Conservation (phyloP, 2,888 invertebrate genomes). For the Drosophila fulvimacula region DNA sequence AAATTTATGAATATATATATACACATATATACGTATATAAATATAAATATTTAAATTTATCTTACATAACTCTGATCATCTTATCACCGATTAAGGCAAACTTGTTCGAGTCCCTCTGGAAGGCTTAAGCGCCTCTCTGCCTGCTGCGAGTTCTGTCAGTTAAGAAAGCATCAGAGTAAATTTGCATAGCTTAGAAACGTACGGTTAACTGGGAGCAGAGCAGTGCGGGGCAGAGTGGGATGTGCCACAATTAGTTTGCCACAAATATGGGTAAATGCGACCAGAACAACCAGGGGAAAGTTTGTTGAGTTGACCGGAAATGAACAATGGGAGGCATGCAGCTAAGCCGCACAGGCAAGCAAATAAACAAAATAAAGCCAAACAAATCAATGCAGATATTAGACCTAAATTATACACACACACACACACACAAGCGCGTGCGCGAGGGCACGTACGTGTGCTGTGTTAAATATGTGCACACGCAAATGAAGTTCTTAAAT, state of each 20-base stretch:
- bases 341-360: conserved; percentile 1
- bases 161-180: conserved; percentile 28
- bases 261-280: conserved; percentile 47
- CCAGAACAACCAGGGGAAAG: conserved; percentile 11
- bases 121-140: conserved; percentile 1
- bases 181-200: conserved; percentile 58
- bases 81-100: conserved; percentile 45
- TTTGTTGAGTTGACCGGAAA: conserved; percentile 47
- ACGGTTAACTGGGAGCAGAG: no score
- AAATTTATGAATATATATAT: no score
- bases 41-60: no score
- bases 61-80: no score
- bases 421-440: neutral
- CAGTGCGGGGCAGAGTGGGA: neutral
- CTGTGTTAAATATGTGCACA: neutral
- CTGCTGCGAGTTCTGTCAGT: conserved; percentile 8
- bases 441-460: conserved; percentile 1
- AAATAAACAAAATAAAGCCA: conserved; percentile 17
- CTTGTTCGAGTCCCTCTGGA: neutral
- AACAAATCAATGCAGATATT: conserved; percentile 32
- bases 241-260: conserved; percentile 52
- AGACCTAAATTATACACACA: neutral
- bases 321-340: conserved; percentile 42
- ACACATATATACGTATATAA: no score
- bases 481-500: conserved; percentile 14